Evolutionary conservation across 30 jellyfish, hydroid and myxozoan species (phyloP).

Genomic region (Cassiopea andromeda): DNA sequence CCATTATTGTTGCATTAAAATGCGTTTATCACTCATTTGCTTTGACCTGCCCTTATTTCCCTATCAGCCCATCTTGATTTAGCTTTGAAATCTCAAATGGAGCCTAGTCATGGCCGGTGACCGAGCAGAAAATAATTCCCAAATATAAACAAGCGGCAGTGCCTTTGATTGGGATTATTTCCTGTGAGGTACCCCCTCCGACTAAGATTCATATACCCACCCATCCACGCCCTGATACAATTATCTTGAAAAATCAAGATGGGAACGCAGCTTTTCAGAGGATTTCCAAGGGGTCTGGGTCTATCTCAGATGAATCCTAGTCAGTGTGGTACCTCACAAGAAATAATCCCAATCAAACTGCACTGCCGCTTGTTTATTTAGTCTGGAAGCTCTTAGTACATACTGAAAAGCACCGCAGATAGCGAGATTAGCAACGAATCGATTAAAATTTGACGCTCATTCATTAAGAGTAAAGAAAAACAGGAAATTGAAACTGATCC

Average conservation of each 20-base stretch:
- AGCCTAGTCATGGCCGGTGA: slow-evolving; percentile 39
- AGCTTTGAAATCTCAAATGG: slow-evolving; percentile 30
- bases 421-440: no score
- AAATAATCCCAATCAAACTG: not conserved
- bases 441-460: no score
- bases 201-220: slow-evolving; percentile 37
- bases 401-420: no score
- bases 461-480: no score
- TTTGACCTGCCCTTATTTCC: slow-evolving; percentile 1
- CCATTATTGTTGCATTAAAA: not conserved
- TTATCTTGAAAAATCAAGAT: slow-evolving; percentile 4
- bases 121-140: slow-evolving; percentile 25
- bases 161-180: slow-evolving; percentile 10
- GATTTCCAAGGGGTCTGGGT: slow-evolving; percentile 46
- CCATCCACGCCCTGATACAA: slow-evolving; percentile 29
- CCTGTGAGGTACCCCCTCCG: no score
- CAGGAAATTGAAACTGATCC: no score
- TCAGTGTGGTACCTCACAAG: not conserved
- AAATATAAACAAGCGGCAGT: slow-evolving; percentile 47
- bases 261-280: slow-evolving; percentile 31
- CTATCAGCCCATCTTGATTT: slow-evolving; percentile 6
- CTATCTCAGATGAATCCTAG: slow-evolving; percentile 47
- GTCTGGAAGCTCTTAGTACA: no score
- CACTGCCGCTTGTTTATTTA: no score
- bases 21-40: not conserved